Evolutionary conservation across 2,888 invertebrate species (phyloP).

Genomic region (Heliconius ismenius): DNA sequence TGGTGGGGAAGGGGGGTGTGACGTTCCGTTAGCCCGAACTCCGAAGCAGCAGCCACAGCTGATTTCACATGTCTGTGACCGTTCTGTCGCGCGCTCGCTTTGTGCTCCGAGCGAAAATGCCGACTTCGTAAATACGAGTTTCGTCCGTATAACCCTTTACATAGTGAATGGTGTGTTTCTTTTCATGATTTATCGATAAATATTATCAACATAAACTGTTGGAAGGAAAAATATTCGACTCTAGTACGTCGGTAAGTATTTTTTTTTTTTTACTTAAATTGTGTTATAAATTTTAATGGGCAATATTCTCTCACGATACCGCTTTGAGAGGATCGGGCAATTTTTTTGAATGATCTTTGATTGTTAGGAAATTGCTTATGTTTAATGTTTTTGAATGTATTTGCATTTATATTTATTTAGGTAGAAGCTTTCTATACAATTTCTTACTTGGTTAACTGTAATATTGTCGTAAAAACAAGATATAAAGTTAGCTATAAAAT

Average conservation of each 20-base stretch:
- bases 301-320: slow-evolving; percentile 26
- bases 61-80: slow-evolving; percentile 75
- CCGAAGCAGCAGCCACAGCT: slow-evolving; percentile 62
- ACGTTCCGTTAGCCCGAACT: slow-evolving; percentile 49
- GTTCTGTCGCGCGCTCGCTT: slow-evolving; percentile 59
- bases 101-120: slow-evolving; percentile 60
- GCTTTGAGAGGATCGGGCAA: slow-evolving; percentile 11
- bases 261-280: slow-evolving; percentile 9
- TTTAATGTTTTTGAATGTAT: slow-evolving; percentile 14
- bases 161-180: slow-evolving; percentile 41
- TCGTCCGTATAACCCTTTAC: slow-evolving; percentile 25
- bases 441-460: background rate
- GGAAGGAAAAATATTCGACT: slow-evolving; percentile 23
- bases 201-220: slow-evolving; percentile 28
- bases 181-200: slow-evolving; percentile 35
- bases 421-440: background rate
- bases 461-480: background rate
- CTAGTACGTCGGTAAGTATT: slow-evolving; percentile 35
- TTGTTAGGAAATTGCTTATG: slow-evolving; percentile 5
- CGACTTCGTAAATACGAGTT: slow-evolving; percentile 57
- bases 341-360: slow-evolving; percentile 23
- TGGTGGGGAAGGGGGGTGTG: slow-evolving; percentile 52
- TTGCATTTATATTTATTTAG: background rate
- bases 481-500: background rate
- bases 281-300: slow-evolving; percentile 20